Conservation (phyloP, 1,140 invertebrate genomes). For the Zaprionus taronus region DNA sequence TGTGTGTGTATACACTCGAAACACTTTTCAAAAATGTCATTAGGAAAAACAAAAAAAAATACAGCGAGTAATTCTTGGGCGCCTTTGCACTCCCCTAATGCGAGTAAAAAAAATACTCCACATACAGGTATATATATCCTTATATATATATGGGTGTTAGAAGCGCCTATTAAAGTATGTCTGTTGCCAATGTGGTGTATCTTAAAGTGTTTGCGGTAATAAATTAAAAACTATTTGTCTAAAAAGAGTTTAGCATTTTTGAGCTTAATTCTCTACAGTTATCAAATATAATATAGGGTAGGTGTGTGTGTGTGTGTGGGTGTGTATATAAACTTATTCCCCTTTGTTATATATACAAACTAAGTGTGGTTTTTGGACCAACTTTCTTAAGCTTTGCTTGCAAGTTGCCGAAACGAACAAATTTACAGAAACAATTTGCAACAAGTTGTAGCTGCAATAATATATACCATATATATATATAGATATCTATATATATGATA, state of each 20-base stretch:
- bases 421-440: constrained; percentile 48
- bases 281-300: constrained; percentile 63
- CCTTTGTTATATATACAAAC: constrained; percentile 63
- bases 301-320: constrained; percentile 26
- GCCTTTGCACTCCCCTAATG: constrained; percentile 31
- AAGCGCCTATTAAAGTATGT: constrained; percentile 23
- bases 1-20: constrained; percentile 45
- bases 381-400: constrained; percentile 6
- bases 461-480: constrained; percentile 4
- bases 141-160: constrained; percentile 15
- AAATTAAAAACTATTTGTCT: constrained; percentile 73
- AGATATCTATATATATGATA: not conserved
- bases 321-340: constrained; percentile 41
- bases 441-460: constrained; percentile 39
- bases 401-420: constrained; percentile 36
- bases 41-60: constrained; percentile 30
- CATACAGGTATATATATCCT: constrained; percentile 33
- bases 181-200: constrained; percentile 34
- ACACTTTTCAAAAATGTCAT: constrained; percentile 68
- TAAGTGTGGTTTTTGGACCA: constrained; percentile 19
- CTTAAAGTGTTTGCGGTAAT: constrained; percentile 63
- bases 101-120: constrained; percentile 32
- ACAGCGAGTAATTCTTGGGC: constrained; percentile 57
- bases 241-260: constrained; percentile 62
- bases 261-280: constrained; percentile 72